Percentiles rank a stretch among this genome's conserved stretches.
phyloP scores from a whole-genome alignment of 2,888 invertebrate genomes.

The Tipula lateralis region DNA sequence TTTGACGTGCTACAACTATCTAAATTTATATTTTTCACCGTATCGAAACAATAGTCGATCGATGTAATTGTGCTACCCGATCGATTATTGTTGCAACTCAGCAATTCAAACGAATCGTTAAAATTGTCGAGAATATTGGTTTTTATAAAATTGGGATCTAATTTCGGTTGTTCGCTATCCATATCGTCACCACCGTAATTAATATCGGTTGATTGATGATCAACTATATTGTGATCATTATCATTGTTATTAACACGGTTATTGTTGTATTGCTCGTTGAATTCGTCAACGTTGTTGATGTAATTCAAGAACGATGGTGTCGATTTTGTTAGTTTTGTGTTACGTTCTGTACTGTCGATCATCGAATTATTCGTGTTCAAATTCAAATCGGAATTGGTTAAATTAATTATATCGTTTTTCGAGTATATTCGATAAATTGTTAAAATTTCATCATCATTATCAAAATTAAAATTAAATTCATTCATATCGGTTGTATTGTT shows the following conservation, averaged over 20 bases:
- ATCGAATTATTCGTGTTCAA: background rate
- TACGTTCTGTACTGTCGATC: background rate
- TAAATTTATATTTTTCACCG: constrained; percentile 36
- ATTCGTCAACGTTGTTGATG: background rate
- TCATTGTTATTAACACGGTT: background rate
- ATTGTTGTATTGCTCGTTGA: background rate
- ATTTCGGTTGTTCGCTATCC: background rate
- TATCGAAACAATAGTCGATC: constrained; percentile 37
- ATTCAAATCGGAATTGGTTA: constrained; percentile 25
- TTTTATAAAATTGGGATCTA: constrained; percentile 33
- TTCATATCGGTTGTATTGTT: background rate
- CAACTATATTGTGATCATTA: background rate
- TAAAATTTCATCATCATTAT: constrained; percentile 34
- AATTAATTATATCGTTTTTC: constrained; percentile 34
- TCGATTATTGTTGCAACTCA: constrained; percentile 36
- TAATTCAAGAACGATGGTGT: constrained; percentile 25
- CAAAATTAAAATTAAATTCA: constrained; percentile 1
- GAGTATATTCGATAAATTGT: constrained; percentile 37
- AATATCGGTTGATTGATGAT: background rate
- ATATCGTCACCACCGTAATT: background rate
- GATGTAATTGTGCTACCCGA: constrained; percentile 36
- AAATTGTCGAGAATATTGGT: constrained; percentile 33
- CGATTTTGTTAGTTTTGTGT: constrained; percentile 9
- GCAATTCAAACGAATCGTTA: constrained; percentile 35
- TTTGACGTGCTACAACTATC: constrained; percentile 38